These are phyloP conservation scores for Chelon labrosus DNA, from an alignment of 2,797 vertebrate genomes.

Conservation along the genomic window DNA sequence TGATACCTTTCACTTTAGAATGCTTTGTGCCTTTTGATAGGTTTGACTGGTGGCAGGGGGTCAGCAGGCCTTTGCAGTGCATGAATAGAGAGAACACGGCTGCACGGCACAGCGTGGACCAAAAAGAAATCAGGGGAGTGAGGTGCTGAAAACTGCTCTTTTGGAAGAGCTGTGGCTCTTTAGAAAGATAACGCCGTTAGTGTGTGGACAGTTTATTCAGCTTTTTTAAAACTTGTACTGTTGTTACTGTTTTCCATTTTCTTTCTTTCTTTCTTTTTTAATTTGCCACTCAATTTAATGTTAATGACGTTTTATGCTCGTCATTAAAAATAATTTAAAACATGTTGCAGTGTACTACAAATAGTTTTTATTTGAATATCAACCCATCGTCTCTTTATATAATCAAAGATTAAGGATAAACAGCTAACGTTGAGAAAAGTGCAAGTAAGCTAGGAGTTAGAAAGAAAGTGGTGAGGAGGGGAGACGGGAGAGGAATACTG, in stretches of 20 bases:
- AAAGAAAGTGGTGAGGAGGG: constrained; percentile 6
- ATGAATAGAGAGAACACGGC: constrained; percentile 39
- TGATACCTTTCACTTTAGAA: constrained; percentile 38
- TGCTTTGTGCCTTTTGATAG: constrained; percentile 46
- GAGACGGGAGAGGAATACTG: constrained; percentile 3
- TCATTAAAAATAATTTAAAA: not conserved
- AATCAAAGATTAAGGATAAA: constrained; percentile 4
- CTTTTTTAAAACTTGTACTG: no score
- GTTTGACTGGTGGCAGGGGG: constrained; percentile 21
- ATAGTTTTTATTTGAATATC: constrained; percentile 1
- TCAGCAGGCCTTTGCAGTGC: constrained; percentile 29
- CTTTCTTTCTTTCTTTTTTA: no score
- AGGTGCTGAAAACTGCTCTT: constrained; percentile 3
- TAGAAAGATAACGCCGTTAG: not conserved
- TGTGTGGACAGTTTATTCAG: not conserved
- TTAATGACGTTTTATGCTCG: not conserved
- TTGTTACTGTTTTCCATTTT: no score
- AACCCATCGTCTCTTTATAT: not conserved
- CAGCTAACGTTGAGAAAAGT: not conserved
- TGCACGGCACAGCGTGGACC: constrained; percentile 33
- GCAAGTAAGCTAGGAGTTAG: constrained; percentile 1
- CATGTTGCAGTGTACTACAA: not conserved
- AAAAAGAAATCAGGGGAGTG: constrained; percentile 22
- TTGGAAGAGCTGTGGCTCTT: constrained; percentile 14
- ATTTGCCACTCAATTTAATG: not conserved